These are phyloP conservation scores for Pimpla rufipes DNA, from an alignment of 2,888 invertebrate genomes.

Conservation along the genomic window DNA sequence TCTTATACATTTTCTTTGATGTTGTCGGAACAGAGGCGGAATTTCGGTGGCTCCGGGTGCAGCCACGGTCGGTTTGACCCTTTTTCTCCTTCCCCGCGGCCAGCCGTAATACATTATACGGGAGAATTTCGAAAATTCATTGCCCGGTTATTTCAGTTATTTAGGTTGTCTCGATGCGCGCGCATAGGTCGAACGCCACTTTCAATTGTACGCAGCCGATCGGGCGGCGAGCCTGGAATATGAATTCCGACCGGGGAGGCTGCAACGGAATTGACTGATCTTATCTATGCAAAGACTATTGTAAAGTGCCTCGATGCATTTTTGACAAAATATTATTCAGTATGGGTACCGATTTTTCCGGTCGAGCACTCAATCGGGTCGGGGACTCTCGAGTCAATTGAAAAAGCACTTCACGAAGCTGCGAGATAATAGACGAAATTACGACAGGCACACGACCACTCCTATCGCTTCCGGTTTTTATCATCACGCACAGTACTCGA, in stretches of 20 bases:
- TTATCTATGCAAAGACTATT: no score
- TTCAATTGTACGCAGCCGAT: no score
- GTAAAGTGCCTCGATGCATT: no score
- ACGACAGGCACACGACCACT: conserved; percentile 11
- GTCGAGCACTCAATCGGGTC: not conserved
- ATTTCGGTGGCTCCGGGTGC: not conserved
- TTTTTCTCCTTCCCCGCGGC: not conserved
- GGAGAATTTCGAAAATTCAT: conserved; percentile 17
- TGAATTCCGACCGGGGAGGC: no score
- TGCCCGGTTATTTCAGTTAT: conserved; percentile 5
- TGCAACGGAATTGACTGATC: no score
- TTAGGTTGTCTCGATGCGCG: not conserved
- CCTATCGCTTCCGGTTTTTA: conserved; percentile 36
- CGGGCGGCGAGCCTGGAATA: no score
- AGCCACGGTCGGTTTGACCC: not conserved
- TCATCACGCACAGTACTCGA: conserved; percentile 8
- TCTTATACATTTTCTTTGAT: not conserved
- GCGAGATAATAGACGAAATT: conserved; percentile 19
- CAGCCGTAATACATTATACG: not conserved
- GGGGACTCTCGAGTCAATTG: not conserved
- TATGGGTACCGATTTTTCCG: not conserved
- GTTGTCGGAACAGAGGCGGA: not conserved
- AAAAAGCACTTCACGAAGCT: not conserved
- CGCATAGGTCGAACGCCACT: no score
- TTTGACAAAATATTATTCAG: no score